These are phyloP conservation scores for Mesoclemmys tuberculata DNA, from an alignment of 2,113 vertebrate species.

Conservation along the genomic window DNA sequence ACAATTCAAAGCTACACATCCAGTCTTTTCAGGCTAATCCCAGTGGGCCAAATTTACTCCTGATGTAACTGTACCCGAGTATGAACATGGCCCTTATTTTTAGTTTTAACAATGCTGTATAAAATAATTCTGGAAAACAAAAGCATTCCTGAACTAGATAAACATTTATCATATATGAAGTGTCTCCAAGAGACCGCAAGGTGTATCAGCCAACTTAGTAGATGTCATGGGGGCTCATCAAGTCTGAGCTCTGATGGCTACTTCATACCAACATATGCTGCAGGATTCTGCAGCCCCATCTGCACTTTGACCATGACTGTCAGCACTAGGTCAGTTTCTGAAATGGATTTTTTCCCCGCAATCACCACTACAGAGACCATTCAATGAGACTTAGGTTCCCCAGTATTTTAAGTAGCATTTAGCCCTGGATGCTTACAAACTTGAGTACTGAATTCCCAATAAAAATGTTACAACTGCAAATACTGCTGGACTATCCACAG, in stretches of 20 bases:
- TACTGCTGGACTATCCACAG: background rate
- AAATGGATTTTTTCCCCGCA: background rate
- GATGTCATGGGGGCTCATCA: background rate
- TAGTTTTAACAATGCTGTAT: background rate
- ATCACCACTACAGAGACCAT: background rate
- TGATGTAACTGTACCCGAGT: background rate
- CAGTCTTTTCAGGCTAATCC: background rate
- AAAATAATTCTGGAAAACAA: background rate
- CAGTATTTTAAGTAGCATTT: background rate
- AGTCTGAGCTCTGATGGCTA: background rate
- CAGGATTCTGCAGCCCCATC: constrained; percentile 8
- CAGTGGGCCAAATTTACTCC: background rate
- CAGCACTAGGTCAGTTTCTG: too few species aligned
- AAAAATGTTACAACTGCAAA: background rate
- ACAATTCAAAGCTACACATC: background rate
- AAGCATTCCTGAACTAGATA: background rate
- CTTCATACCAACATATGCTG: background rate
- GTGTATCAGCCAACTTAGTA: background rate
- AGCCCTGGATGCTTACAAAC: background rate
- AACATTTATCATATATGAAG: background rate
- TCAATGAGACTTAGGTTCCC: background rate
- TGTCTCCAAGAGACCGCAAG: background rate
- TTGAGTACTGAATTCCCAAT: background rate
- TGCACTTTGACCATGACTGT: background rate
- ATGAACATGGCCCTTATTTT: background rate